Evolutionary conservation across 1,140 invertebrate species (phyloP), one percentile per base, ranked within the genome.

Genomic region (Heliothis subflexa): DNA sequence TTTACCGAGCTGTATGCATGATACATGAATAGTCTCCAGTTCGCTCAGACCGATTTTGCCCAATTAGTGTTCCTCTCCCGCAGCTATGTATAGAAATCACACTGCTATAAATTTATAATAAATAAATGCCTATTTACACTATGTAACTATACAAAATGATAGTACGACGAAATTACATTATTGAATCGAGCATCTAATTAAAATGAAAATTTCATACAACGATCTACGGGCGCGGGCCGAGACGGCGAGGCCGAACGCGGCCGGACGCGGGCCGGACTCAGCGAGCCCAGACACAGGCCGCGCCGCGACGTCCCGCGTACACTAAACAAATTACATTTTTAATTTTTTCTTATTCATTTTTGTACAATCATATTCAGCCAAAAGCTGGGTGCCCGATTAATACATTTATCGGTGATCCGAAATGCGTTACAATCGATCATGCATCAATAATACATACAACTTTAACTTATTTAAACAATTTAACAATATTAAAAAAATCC

Each of bases 41-140:
- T 87, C 88, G 87, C 89, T 89, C 88, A 80, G 83, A 83, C 85
- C 85, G 86, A 83, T 85, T 78, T 80, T 85, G 86, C 84, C 86
- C 87, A 81, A 84, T 85, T 84, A 82, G 86, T 84, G 89, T 89
- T 86, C 87, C 90, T 88, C 86, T 89, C 89, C 91, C 91, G 90
- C 90, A 91, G 89, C 92, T 91, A 93, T 91, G 91, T 93, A 92
- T 93, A 92, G 91, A 93, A 92, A 91, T 90, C 91, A 92, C 91
- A 90, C 91, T 89, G 93, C 91, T 91, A 93, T 92, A 89, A 92
- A 92, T 94, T 94, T 93, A 93, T 93, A 94, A 94, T 94, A 94
- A 94, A 94, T 94, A 94, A 94, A 94, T 94, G 93, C 93, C 93
- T 94, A 94, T 94, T 93, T 93, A 94, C 92, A 93, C 93, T 94